phyloP scores from a whole-genome alignment of 2,888 invertebrate species.

The Pollenia labialis region DNA sequence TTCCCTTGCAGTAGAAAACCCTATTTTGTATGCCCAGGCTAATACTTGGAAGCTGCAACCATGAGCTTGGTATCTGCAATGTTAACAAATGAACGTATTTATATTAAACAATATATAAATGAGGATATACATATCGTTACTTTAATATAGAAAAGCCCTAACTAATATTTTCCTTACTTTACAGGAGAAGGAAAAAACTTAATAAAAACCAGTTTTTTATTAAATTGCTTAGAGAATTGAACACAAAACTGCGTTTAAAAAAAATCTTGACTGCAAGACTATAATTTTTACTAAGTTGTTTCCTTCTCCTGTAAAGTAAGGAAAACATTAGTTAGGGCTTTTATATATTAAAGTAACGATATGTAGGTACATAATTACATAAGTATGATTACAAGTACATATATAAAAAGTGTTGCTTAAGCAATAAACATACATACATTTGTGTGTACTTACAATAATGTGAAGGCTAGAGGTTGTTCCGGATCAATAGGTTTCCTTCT shows the following conservation, averaged over 20 bases:
- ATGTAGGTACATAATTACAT: slow-evolving; percentile 25
- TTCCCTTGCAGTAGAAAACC: slow-evolving; percentile 1
- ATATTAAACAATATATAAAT: slow-evolving; percentile 3
- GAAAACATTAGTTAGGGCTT: too few species aligned
- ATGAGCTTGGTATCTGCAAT: slow-evolving; percentile 10
- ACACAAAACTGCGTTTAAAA: too few species aligned
- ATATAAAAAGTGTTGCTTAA: too few species aligned
- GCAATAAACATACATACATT: too few species aligned
- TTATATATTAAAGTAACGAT: neutral
- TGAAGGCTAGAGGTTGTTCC: slow-evolving; percentile 13
- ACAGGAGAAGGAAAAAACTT: too few species aligned
- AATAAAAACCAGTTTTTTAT: too few species aligned
- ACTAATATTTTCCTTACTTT: too few species aligned
- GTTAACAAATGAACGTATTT: slow-evolving; percentile 2
- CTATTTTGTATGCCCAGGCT: slow-evolving; percentile 9
- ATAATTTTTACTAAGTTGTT: neutral
- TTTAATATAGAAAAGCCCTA: too few species aligned
- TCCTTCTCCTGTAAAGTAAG: too few species aligned
- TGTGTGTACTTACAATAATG: neutral
- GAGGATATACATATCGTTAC: neutral
- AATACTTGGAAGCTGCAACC: slow-evolving; percentile 27
- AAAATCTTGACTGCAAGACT: too few species aligned
- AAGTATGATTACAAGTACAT: too few species aligned
- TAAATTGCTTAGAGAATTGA: too few species aligned
- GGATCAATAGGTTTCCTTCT: slow-evolving; percentile 38